Evolutionary conservation across 2,888 invertebrate genomes (phyloP).

Genomic region (Stramonita haemastoma): DNA sequence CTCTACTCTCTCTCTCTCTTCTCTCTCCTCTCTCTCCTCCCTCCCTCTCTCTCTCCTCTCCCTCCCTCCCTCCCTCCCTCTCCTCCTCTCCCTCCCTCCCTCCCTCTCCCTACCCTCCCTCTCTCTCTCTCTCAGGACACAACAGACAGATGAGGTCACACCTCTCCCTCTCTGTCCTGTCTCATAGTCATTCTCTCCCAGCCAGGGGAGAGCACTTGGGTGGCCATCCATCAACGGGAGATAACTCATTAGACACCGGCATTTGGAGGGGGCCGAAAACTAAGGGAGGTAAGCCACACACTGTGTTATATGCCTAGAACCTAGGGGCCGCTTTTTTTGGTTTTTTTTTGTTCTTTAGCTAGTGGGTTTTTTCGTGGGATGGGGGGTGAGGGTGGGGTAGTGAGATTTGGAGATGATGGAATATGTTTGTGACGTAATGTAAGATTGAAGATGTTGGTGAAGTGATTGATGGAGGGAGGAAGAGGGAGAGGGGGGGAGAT

Average conservation of each 20-base stretch:
- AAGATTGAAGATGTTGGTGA: too few relatives aligned
- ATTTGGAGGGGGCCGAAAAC: neutral
- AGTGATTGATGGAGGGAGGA: neutral
- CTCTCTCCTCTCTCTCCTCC: too few relatives aligned
- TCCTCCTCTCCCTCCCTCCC: too few relatives aligned
- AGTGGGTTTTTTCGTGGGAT: neutral
- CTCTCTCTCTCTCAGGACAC: too few relatives aligned
- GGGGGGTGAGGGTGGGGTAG: neutral
- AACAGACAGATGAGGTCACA: too few relatives aligned
- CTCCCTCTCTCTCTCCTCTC: too few relatives aligned
- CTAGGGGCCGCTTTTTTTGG: too few relatives aligned
- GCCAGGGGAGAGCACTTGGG: conserved; percentile 23
- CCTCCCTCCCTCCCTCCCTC: too few relatives aligned
- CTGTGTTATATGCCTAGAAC: too few relatives aligned
- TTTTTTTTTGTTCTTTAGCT: neutral
- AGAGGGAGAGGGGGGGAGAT: neutral
- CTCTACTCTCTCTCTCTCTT: neutral
- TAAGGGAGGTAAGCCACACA: too few relatives aligned
- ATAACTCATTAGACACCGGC: conserved; percentile 16
- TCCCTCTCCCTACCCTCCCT: too few relatives aligned
- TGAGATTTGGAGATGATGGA: neutral
- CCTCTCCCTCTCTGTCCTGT: neutral
- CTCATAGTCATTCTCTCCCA: neutral
- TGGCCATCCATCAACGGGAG: conserved; percentile 29
- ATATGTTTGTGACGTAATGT: too few relatives aligned